Evolutionary conservation across 2,113 vertebrate genomes (phyloP), one percentile per base, ranked within the genome.

Genomic region (Gallinago paraguaiae): DNA sequence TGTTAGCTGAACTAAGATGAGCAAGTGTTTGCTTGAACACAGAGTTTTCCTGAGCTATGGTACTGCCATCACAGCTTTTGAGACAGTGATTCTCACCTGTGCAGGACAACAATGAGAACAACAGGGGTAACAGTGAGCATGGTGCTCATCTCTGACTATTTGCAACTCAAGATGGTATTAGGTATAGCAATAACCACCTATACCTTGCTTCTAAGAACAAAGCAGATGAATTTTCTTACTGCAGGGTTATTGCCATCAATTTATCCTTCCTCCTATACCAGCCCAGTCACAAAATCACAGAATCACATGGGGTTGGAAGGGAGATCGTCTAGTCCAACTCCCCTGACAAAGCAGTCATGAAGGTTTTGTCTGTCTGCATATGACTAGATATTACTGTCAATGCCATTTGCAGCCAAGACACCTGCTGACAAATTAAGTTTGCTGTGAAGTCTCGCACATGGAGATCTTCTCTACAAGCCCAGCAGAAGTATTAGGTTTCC

Each of bases 91-190:
- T 18, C 37, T n/a, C 17, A 13, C 16, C 57, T 51, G 48, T 24
- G 17, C 39, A 41, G 53, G 71, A 50, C 37, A 70, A 9, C 0
- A 0, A 10, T 61, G n/a, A 31, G 48, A 69, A 30, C 13, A 59
- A 10, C 16, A 24, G 12, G 2, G 1, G 8, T n/a, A 51, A 37
- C 1, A 1, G n/a, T 65, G 80, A 45, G 14, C 9, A 6, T 7
- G 0, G 2, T 71, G 28, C 56, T 61, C 24, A 6, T 61, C 10
- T 50, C 57, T 76, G 56, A 41, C 35, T 50, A 1, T 41, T 75
- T 87, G 48, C 48, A 59, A 0, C 25, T 60, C 23, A 10, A 17
- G n/a, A 53, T 3, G 7, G 5, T 39, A 11, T 69, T 57, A 39
- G 12, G 8, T 57, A 17, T 68, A 39, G 17, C 0, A 0, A 86